A percentile compares a stretch with the other conserved stretches of the same genome.
Conservation (phyloP, 2,888 invertebrate genomes). For the Mesorhabditis spiculigera region DNA sequence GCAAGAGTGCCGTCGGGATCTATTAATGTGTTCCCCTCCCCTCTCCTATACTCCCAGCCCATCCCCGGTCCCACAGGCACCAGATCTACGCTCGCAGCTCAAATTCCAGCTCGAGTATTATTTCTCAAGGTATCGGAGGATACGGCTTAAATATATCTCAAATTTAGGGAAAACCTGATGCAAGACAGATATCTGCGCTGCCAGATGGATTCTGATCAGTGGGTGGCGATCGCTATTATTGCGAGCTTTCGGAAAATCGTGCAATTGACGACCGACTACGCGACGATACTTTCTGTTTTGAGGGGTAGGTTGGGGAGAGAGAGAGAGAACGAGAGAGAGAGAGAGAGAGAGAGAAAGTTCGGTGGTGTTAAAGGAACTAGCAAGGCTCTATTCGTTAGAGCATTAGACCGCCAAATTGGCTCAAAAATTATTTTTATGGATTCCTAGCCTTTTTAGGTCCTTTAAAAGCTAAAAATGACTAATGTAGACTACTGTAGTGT, state of each 20-base stretch:
- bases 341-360: too few species aligned
- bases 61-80: slow-evolving; percentile 11
- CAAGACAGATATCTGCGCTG: slow-evolving; percentile 83
- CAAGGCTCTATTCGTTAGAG: too few species aligned
- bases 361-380: too few species aligned
- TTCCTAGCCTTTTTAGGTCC: too few species aligned
- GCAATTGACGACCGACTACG: slow-evolving; percentile 74
- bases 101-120: slow-evolving; percentile 81
- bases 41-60: slow-evolving; percentile 15
- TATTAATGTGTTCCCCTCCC: slow-evolving; percentile 20
- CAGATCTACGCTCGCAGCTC: slow-evolving; percentile 73
- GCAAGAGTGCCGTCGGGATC: slow-evolving; percentile 26
- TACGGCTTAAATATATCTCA: neutral
- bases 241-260: slow-evolving; percentile 77
- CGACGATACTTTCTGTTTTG: slow-evolving; percentile 79
- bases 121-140: slow-evolving; percentile 72
- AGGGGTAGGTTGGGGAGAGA: slow-evolving; percentile 65
- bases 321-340: too few species aligned
- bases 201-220: slow-evolving; percentile 90
- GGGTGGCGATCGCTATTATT: slow-evolving; percentile 83
- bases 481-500: too few species aligned
- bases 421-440: too few species aligned
- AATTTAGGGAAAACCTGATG: slow-evolving; percentile 78
- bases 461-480: too few species aligned
- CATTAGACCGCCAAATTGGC: too few species aligned